Percentiles rank a stretch among this genome's conserved stretches.
Conservation (phyloP, 2,888 invertebrate species). For the Gryllus longicercus region DNA sequence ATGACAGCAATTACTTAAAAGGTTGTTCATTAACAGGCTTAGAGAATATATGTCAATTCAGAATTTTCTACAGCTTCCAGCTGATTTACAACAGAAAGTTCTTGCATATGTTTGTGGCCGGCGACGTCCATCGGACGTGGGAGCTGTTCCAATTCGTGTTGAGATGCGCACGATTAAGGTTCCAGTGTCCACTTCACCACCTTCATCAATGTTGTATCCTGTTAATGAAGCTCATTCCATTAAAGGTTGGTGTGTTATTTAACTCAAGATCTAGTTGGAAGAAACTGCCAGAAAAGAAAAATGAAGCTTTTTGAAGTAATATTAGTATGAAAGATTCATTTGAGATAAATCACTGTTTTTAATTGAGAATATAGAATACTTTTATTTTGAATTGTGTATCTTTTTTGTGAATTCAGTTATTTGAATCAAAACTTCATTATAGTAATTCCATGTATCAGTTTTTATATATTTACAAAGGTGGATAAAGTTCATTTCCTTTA, state of each 20-base stretch:
- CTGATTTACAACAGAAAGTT: constrained; percentile 88
- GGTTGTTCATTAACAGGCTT: background rate
- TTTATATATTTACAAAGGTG: too few species aligned
- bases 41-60: background rate
- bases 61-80: constrained; percentile 64
- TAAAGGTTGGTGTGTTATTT: too few species aligned
- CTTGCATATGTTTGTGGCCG: constrained; percentile 70
- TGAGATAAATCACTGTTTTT: too few species aligned
- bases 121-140: constrained; percentile 47
- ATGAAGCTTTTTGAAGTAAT: too few species aligned
- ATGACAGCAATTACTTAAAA: too few species aligned
- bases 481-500: too few species aligned
- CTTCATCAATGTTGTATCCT: constrained; percentile 78
- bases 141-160: constrained; percentile 45
- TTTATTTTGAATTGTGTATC: too few species aligned
- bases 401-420: too few species aligned
- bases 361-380: too few species aligned
- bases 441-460: too few species aligned
- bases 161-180: constrained; percentile 66
- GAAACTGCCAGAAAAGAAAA: background rate
- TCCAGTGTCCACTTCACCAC: constrained; percentile 76
- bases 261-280: constrained; percentile 33
- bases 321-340: too few species aligned
- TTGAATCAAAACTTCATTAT: too few species aligned
- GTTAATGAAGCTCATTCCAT: constrained; percentile 40